Base-by-base conservation (phyloP, 2,888 invertebrate genomes). In the Tolmerus cingulatus region DNA sequence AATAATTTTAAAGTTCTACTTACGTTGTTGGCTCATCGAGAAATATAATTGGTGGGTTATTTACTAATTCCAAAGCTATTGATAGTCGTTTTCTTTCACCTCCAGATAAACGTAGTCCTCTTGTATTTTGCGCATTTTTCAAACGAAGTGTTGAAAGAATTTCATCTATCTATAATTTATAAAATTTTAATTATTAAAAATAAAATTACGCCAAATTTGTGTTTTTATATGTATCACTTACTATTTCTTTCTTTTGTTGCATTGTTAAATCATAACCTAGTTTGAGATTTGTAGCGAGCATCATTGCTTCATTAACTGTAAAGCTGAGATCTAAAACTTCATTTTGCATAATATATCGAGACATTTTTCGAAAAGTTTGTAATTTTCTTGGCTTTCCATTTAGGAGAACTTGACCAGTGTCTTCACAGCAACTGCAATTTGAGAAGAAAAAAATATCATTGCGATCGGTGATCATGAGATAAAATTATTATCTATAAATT, bases 1-100 rank as follows among this genome's bases (percentile, higher is more conserved):
- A 37, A 34, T 77, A 51, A 77, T 27, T n/a, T 51, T 82, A 74
- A 40, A 51, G 5, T n/a, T 51, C 5, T 8, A 90, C 91, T 95
- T 93, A 98, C 98, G 98, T 98, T 3, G 99, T 99, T 0, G 98
- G 98, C 91, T 99, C 98, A 92, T 99, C 98, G 88, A 99, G 94
- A 92, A 98, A 98, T 92, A 99, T 95, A 8, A 98, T 96, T 0
- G 98, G 98, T 1, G 98, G 99, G 92, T 99, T 98, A 92, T 98
- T 98, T 0, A 93, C 95, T 37, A 99, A 93, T 92, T 99, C 99
- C 88, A 98, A 92, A 0, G 98, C 98, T 76, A 99, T 97, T 0
- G 98, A 97, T n/a, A 99, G 94, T 37, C 98, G 94, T 92, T 99
- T 99, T 88, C 95, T 95, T 93, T 99, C 98, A 0, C 99, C 99